Evolutionary conservation across 2,797 vertebrate genomes (phyloP), one percentile per base, ranked within the genome.

Genomic region (Xiphophorus birchmanni): DNA sequence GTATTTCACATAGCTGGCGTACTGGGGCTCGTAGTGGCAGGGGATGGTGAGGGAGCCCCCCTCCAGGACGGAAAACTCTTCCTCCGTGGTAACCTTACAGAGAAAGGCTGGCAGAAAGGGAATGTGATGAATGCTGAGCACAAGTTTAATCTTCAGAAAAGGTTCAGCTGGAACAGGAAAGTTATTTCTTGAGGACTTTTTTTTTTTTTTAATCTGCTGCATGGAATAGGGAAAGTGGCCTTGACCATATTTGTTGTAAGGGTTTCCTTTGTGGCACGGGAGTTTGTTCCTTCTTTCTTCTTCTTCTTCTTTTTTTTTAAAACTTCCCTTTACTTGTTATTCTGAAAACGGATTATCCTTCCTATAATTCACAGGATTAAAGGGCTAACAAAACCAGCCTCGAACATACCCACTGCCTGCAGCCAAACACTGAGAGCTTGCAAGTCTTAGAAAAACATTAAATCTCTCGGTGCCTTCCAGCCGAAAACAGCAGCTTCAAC

Each of bases 1-100:
- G 91, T 96, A 96, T 44, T 96, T 96, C 0, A 96, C 94, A 65
- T 95, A 82, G 63, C 73, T 35, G 77, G 87, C 86, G 7, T 95
- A 95, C 88, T 95, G 91, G 6, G 94, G 92, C 74, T 91, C 91
- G 2, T 96, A 96, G 74, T 90, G 89, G 73, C 95, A 96, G 0
- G 95, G 93, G 67, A 96, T 23, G 0, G 69, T 91, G 76, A 96
- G 48, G 8, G 92, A 85, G 1, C 81, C 71, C 21, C 95, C 95
- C 82, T 95, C 95, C 77, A 95, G 86, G 42, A 94, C 86, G 0
- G 74, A 0, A 18, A 82, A 56, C 73, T 94, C 87, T 6, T 52
- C 37, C 11, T 67, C 50, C 0, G 92, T 93, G 42, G 84, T 94
- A 11, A 95, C 85, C 40, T 48, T 65, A 65, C 93, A 90, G 45